Evolutionary conservation across 1,140 invertebrate genomes (phyloP).

Genomic region (Nixonia krombeini): DNA sequence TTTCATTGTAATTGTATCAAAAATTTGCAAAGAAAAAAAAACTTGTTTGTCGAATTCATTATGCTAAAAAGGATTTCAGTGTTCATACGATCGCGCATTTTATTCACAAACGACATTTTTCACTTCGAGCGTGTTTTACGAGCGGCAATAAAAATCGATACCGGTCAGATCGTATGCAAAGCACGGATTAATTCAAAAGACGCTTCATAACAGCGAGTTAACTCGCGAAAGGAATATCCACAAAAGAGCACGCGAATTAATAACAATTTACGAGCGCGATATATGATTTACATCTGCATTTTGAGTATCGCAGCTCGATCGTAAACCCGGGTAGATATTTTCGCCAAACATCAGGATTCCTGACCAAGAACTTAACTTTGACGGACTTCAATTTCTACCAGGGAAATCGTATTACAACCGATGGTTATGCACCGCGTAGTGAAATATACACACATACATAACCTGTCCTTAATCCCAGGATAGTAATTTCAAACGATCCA

Average conservation of each 20-base stretch:
- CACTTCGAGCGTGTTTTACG: not conserved
- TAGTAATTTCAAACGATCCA: slow-evolving; percentile 38
- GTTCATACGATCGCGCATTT: no score
- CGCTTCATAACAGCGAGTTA: slow-evolving; percentile 17
- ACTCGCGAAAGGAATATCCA: slow-evolving; percentile 1
- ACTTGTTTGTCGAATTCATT: no score
- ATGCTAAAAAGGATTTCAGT: no score
- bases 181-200: not conserved
- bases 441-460: slow-evolving; percentile 8
- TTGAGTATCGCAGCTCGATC: slow-evolving; percentile 28
- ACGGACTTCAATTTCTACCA: no score
- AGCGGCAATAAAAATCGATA: not conserved
- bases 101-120: not conserved
- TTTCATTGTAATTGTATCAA: not conserved
- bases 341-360: no score
- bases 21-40: not conserved
- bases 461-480: slow-evolving; percentile 32
- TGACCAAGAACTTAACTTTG: no score
- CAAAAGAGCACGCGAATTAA: slow-evolving; percentile 30
- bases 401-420: slow-evolving; percentile 41
- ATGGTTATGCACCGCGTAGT: slow-evolving; percentile 25
- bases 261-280: slow-evolving; percentile 41
- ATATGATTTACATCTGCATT: slow-evolving; percentile 35
- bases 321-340: no score
- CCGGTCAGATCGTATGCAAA: not conserved